A percentile compares a stretch with the other conserved stretches of the same genome.
Conservation (phyloP, 1,140 invertebrate species). For the Agrilus planipennis region DNA sequence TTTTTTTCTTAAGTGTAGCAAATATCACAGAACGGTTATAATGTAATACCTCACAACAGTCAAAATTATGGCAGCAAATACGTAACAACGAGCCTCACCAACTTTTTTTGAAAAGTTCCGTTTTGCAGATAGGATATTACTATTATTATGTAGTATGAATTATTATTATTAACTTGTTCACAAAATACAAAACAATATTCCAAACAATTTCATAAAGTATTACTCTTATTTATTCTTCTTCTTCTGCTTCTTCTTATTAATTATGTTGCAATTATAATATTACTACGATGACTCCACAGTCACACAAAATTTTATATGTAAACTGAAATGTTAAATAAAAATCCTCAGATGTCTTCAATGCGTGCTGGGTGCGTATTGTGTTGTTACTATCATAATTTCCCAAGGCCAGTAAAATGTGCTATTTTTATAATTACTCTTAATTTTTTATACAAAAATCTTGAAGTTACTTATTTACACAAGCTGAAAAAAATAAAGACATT, state of each 20-base stretch:
- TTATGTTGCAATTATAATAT: too few species aligned
- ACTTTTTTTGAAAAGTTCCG: too few species aligned
- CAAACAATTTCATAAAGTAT: slow-evolving; percentile 8
- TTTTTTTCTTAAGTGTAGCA: slow-evolving; percentile 34
- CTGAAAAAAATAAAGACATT: slow-evolving; percentile 38
- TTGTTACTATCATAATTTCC: slow-evolving; percentile 38
- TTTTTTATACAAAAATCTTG: slow-evolving; percentile 50
- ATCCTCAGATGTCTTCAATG: slow-evolving; percentile 87
- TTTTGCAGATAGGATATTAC: too few species aligned
- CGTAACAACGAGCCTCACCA: slow-evolving; percentile 14
- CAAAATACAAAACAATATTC: slow-evolving; percentile 14
- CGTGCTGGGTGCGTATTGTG: slow-evolving; percentile 70
- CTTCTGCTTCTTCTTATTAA: too few species aligned
- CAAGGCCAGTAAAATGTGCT: slow-evolving; percentile 35
- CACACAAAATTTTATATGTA: slow-evolving; percentile 32
- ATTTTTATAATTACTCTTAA: slow-evolving; percentile 41
- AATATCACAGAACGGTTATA: slow-evolving; percentile 39
- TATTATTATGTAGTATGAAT: slow-evolving; percentile 1
- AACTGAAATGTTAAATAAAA: slow-evolving; percentile 38
- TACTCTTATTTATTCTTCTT: too few species aligned
- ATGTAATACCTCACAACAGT: slow-evolving; percentile 29
- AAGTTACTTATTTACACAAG: slow-evolving; percentile 71
- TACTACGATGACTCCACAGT: slow-evolving; percentile 23
- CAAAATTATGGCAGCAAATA: slow-evolving; percentile 27
- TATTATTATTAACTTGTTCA: slow-evolving; percentile 15